Evolutionary conservation across 2,113 vertebrate genomes (phyloP).

Genomic region (Melanostigma gelatinosum): DNA sequence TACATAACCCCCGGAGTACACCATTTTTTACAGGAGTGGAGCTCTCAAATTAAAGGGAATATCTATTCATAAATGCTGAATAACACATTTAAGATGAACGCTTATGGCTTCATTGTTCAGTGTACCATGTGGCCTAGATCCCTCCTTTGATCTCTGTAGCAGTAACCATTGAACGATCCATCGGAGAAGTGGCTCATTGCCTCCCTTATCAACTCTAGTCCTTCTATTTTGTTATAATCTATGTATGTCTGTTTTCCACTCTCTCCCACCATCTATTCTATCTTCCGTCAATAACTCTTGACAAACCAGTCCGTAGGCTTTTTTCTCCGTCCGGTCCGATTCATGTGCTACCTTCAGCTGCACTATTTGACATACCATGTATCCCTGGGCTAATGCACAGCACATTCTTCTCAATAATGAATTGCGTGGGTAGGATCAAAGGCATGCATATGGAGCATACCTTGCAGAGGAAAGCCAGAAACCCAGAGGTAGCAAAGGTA

Average conservation of each 20-base stretch:
- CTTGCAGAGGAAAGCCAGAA: conserved; percentile 60
- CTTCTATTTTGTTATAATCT: conserved; percentile 44
- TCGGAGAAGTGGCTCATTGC: conserved; percentile 47
- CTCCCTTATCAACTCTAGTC: conserved; percentile 28
- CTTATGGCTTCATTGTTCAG: conserved; percentile 29
- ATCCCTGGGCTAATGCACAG: conserved; percentile 77
- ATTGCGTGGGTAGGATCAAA: conserved; percentile 78
- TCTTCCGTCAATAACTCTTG: conserved; percentile 18
- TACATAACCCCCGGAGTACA: background rate
- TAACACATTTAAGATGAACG: conserved; percentile 14
- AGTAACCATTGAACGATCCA: conserved; percentile 27
- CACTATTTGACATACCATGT: conserved; percentile 52
- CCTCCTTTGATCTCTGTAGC: conserved; percentile 34
- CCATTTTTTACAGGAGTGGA: background rate
- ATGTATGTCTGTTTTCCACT: conserved; percentile 17
- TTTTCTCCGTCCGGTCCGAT: conserved; percentile 39
- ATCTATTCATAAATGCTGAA: background rate
- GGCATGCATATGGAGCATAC: conserved; percentile 65
- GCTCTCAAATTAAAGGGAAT: background rate
- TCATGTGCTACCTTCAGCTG: conserved; percentile 53
- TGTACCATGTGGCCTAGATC: conserved; percentile 21
- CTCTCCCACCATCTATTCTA: conserved; percentile 10
- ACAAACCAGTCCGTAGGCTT: conserved; percentile 14
- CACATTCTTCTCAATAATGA: conserved; percentile 80
- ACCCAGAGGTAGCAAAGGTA: conserved; percentile 48